These are phyloP conservation scores for Catocala sponsa DNA, from an alignment of 2,888 invertebrate species.

Conservation along the genomic window DNA sequence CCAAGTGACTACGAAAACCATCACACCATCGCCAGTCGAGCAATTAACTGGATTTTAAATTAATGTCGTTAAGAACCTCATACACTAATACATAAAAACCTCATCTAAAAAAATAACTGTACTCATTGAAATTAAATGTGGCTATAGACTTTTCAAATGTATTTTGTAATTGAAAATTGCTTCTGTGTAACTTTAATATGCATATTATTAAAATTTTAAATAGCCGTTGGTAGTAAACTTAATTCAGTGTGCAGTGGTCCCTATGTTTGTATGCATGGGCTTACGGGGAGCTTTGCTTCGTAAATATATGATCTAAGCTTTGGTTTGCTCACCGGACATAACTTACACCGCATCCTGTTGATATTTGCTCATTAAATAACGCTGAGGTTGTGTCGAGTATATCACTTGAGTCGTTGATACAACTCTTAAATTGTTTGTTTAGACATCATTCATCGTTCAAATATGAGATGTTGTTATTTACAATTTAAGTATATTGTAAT, in stretches of 20 bases:
- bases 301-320: constrained; percentile 15
- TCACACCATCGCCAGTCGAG: too few relatives aligned
- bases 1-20: too few relatives aligned
- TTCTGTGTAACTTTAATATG: constrained; percentile 12
- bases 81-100: too few relatives aligned
- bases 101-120: too few relatives aligned
- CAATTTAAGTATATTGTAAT: too few relatives aligned
- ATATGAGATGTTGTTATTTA: too few relatives aligned
- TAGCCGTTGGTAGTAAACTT: constrained; percentile 6
- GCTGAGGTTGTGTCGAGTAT: constrained; percentile 26
- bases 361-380: constrained; percentile 38
- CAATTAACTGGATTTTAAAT: too few relatives aligned
- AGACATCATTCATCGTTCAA: too few relatives aligned
- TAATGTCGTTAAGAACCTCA: too few relatives aligned
- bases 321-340: constrained; percentile 25
- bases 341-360: constrained; percentile 40
- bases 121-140: too few relatives aligned
- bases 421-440: constrained; percentile 10
- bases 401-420: constrained; percentile 14
- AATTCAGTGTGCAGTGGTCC: neutral
- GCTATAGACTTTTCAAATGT: too few relatives aligned
- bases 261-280: constrained; percentile 1
- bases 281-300: neutral
- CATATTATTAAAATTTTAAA: constrained; percentile 5
- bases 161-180: neutral